Evolutionary conservation across 2,113 vertebrate species (phyloP).

Genomic region (Henicopernis longicauda): DNA sequence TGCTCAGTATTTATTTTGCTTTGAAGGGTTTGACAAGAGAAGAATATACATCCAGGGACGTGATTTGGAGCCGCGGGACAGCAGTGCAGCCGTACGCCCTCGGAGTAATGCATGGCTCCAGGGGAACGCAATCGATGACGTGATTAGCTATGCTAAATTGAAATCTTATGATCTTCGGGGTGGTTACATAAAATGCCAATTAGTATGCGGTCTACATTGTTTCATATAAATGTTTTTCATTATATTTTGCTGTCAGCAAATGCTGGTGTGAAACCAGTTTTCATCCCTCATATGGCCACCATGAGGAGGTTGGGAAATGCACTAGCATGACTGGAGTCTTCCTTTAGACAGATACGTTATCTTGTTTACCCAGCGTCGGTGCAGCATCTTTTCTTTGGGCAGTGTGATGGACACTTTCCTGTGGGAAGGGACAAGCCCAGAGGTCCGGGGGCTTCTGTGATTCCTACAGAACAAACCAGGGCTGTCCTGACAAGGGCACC

Average conservation of each 20-base stretch:
- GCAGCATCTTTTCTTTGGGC: neutral
- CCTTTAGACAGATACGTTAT: neutral
- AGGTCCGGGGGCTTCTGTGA: neutral
- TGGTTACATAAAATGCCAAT: slow-evolving; percentile 27
- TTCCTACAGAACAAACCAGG: neutral
- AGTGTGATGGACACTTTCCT: neutral
- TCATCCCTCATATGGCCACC: slow-evolving; percentile 26
- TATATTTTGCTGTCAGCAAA: slow-evolving; percentile 54
- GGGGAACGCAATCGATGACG: neutral
- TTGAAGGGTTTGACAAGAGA: neutral
- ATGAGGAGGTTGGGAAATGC: neutral
- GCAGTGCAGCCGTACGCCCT: neutral
- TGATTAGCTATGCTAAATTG: slow-evolving; percentile 9
- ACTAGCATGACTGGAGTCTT: neutral
- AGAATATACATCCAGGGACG: neutral
- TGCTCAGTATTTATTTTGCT: neutral
- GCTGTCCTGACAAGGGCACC: neutral
- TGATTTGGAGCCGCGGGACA: neutral
- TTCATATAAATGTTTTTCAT: slow-evolving; percentile 31
- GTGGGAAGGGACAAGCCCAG: neutral
- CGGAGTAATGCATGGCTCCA: neutral
- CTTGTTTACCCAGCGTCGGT: neutral
- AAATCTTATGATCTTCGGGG: slow-evolving; percentile 16
- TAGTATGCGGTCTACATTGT: slow-evolving; percentile 12
- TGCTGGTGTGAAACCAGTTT: slow-evolving; percentile 47